Base-by-base conservation (phyloP, 1,140 invertebrate genomes). In the Cecropterus lyciades region DNA sequence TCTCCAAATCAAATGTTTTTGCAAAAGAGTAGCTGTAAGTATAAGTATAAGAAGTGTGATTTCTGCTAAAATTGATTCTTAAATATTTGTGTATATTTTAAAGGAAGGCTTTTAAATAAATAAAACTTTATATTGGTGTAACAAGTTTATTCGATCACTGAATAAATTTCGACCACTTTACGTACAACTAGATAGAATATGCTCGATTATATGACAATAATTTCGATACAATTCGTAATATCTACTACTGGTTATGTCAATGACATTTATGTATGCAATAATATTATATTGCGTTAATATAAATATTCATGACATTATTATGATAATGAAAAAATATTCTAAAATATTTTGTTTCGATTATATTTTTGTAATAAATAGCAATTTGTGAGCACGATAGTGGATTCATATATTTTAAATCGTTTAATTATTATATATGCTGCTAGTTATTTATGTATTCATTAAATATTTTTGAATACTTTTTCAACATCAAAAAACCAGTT, bases 111-210 rank as follows among this genome's bases (percentile, higher is more conserved):
- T 9, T 37, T 15, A 30, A 76, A 73, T 53, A 72, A 79, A 72
- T 43, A 70, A 70, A 33, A 66, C 27, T 10, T 45, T 27, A 64
- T 46, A 78, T 83, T 83, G 85, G 80, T 82, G 84, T 89, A 91
- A 91, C 88, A 91, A 91, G 80, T 90, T 85, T 91, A 89, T 91
- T 89, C 88, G 88, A 91, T 85, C 88, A 91, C 88, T 91, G 88
- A 87, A 77, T 83, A n/a, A 81, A 77, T 78, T 74, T 79, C 73
- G 79, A 87, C 75, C 78, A 85, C 72, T 77, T 81, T 77, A 84
- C 74, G 75, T 84, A 84, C 77, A 83, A 69, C 77, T 85, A 86
- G 71, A 76, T 81, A 83, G 73, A 83, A 78, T 81, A 52, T 37
- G 77, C 79, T 81, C 72, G 77, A 65, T 80, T 83, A 10, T 10